Conservation (phyloP, 1,140 invertebrate genomes). For the Zaprionus vittiger region DNA sequence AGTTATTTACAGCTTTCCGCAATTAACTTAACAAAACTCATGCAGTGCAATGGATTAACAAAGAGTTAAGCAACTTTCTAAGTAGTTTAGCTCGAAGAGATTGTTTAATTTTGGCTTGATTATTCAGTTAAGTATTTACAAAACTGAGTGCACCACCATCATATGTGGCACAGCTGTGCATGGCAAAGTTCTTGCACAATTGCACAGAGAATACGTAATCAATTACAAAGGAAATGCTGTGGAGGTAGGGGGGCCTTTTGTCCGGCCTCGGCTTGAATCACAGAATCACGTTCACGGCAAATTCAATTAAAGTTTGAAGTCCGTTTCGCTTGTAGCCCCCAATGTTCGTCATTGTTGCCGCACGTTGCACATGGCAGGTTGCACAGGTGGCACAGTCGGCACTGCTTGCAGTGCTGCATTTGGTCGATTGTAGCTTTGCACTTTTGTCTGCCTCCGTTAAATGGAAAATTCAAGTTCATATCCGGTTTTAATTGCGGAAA, state of each 20-base stretch:
- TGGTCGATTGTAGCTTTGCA: slow-evolving; percentile 12
- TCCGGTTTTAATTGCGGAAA: slow-evolving; percentile 80
- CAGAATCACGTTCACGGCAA: slow-evolving; percentile 30
- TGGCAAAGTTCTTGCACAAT: neutral
- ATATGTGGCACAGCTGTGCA: slow-evolving; percentile 32
- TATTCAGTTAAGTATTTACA: neutral
- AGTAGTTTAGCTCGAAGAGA: neutral
- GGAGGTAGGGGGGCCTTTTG: neutral
- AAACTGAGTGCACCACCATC: neutral
- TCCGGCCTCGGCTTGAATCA: slow-evolving; percentile 8
- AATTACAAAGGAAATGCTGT: slow-evolving; percentile 10
- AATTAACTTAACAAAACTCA: neutral
- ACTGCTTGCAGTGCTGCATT: slow-evolving; percentile 14
- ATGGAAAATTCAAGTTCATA: slow-evolving; percentile 45
- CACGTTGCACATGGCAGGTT: slow-evolving; percentile 20
- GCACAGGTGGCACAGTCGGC: slow-evolving; percentile 5
- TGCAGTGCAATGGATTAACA: neutral
- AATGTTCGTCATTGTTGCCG: neutral
- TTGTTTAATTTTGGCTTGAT: slow-evolving; percentile 8
- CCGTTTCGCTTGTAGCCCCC: neutral
- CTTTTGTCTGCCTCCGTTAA: slow-evolving; percentile 26
- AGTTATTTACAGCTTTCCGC: neutral
- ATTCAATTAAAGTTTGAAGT: slow-evolving; percentile 41
- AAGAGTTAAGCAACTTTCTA: neutral
- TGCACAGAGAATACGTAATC: slow-evolving; percentile 25